phyloP scores from a whole-genome alignment of 2,888 invertebrate genomes.

The Dinocampus coccinellae region DNA sequence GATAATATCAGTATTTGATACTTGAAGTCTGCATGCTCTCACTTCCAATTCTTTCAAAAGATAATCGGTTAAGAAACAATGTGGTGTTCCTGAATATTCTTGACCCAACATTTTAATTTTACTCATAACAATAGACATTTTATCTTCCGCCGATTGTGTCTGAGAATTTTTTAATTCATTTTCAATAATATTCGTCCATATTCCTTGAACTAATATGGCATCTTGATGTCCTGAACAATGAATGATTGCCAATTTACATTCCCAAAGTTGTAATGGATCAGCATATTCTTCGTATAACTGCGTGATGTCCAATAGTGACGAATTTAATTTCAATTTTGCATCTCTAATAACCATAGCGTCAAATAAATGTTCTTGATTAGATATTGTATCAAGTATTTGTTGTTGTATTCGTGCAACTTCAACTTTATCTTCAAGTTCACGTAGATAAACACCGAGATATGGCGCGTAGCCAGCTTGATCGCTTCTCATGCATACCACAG shows the following conservation, averaged over 20 bases:
- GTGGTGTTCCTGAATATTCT: constrained; percentile 84
- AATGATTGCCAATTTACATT: constrained; percentile 94
- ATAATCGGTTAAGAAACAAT: constrained; percentile 90
- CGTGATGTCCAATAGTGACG: constrained; percentile 87
- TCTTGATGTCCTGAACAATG: constrained; percentile 96
- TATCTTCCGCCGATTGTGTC: constrained; percentile 72
- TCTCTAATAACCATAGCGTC: constrained; percentile 65
- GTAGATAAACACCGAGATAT: constrained; percentile 82
- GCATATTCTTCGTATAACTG: constrained; percentile 93
- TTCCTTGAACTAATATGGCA: constrained; percentile 85
- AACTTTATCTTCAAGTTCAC: constrained; percentile 92
- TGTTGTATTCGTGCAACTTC: constrained; percentile 91
- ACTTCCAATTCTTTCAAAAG: constrained; percentile 85
- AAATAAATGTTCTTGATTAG: constrained; percentile 66
- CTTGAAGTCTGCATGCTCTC: constrained; percentile 80
- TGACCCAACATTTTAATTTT: constrained; percentile 84
- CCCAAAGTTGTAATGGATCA: constrained; percentile 89
- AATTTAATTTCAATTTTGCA: constrained; percentile 82
- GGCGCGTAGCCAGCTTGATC: constrained; percentile 82
- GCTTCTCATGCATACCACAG: constrained; percentile 95
- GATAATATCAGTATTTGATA: constrained; percentile 82
- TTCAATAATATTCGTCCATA: constrained; percentile 89
- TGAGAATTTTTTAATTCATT: constrained; percentile 72
- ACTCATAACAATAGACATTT: constrained; percentile 77
- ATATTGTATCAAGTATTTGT: constrained; percentile 78